phyloP scores from a whole-genome alignment of 2,113 vertebrate species.

The Naja naja region DNA sequence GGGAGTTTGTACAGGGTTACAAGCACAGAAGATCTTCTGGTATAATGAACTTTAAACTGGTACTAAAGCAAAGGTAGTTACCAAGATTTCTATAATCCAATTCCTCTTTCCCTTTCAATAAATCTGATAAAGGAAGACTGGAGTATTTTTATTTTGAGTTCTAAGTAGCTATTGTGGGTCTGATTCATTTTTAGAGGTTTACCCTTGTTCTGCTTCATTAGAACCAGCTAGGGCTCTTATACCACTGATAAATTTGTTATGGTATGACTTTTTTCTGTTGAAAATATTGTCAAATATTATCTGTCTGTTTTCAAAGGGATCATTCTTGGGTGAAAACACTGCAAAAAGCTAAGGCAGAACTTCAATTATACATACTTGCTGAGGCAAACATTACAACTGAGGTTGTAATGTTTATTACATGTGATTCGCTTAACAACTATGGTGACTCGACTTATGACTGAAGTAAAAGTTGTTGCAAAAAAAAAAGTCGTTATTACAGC shows the following conservation, averaged over 20 bases:
- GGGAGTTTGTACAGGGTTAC: background rate
- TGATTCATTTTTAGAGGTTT: background rate
- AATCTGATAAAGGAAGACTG: background rate
- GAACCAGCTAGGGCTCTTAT: background rate
- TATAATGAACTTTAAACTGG: background rate
- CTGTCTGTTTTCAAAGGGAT: background rate
- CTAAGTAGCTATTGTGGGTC: background rate
- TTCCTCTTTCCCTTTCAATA: background rate
- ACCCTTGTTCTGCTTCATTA: background rate
- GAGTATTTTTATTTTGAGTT: background rate
- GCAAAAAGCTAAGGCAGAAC: background rate
- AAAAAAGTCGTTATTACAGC: no score
- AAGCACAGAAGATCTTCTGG: background rate
- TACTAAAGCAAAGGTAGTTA: background rate
- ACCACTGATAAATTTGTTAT: background rate
- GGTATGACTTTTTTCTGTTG: background rate
- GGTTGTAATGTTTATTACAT: background rate
- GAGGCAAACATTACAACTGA: background rate
- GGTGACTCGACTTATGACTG: background rate
- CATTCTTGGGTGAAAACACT: background rate
- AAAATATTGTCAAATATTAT: background rate
- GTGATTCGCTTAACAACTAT: background rate
- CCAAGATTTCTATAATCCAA: background rate
- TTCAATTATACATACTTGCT: background rate
- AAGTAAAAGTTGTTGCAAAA: background rate